These are phyloP conservation scores for Samia ricini DNA, from an alignment of 1,140 invertebrate species.

Conservation along the genomic window DNA sequence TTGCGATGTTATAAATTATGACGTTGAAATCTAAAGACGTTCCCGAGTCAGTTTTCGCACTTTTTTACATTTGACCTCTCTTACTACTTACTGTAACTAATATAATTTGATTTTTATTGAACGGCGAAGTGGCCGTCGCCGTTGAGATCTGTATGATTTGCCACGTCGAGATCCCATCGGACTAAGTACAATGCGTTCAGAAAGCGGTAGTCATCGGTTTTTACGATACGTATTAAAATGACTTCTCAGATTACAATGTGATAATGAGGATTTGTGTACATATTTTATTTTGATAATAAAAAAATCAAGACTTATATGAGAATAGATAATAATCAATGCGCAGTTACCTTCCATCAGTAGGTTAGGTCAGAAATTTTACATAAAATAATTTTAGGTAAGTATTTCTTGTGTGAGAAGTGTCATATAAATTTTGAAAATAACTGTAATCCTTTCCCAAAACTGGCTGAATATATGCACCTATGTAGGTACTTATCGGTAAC, in stretches of 20 bases:
- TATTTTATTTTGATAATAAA: background rate
- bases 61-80: conserved; percentile 37
- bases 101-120: conserved; percentile 52
- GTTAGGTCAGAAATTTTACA: too few species aligned
- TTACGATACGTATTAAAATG: background rate
- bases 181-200: background rate
- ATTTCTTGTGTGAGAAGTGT: too few species aligned
- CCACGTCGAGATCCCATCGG: conserved; percentile 8
- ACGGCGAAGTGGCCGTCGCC: conserved; percentile 25
- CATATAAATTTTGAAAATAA: too few species aligned
- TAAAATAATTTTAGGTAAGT: too few species aligned
- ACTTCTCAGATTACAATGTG: background rate
- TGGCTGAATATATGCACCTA: too few species aligned
- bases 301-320: background rate
- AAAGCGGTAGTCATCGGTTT: background rate
- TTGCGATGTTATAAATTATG: conserved; percentile 65
- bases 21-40: conserved; percentile 50
- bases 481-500: too few species aligned
- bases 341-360: too few species aligned
- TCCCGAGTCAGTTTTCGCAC: conserved; percentile 29
- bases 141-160: conserved; percentile 33
- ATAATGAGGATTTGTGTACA: background rate
- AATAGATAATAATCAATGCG: background rate
- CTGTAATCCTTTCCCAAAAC: too few species aligned
- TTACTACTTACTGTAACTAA: conserved; percentile 30